A percentile compares a stretch with the other conserved stretches of the same genome.
phyloP scores from a whole-genome alignment of 2,797 vertebrate species.

The Gephyroberyx darwinii region DNA sequence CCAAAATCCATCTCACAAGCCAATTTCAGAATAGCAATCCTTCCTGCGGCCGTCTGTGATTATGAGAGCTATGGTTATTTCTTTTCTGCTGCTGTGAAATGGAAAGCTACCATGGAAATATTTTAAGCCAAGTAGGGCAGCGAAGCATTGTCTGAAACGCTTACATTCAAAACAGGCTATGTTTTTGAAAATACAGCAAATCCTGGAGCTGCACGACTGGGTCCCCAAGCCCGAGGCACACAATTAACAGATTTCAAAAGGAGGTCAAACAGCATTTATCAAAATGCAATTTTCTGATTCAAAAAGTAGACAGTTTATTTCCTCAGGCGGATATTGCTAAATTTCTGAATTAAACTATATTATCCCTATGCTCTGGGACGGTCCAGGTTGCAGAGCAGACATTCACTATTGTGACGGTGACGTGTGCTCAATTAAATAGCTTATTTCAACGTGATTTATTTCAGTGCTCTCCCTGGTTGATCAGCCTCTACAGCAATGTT shows the following conservation, averaged over 20 bases:
- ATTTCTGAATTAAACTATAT: not conserved
- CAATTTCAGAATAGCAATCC: not conserved
- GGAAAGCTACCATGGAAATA: slow-evolving; percentile 2
- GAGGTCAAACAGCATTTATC: slow-evolving; percentile 13
- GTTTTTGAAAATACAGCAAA: not conserved
- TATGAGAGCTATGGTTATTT: not conserved
- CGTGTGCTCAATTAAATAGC: not conserved
- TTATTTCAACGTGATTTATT: no score
- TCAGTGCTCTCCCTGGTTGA: no score
- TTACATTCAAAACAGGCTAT: not conserved
- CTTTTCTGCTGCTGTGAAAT: not conserved
- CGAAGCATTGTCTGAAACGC: not conserved
- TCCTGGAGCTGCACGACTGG: slow-evolving; percentile 2
- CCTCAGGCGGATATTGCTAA: not conserved
- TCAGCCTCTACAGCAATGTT: no score
- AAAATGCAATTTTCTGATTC: not conserved
- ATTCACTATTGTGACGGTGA: not conserved
- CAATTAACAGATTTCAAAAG: slow-evolving; percentile 1
- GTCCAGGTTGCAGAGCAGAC: not conserved
- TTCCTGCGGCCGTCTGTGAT: not conserved
- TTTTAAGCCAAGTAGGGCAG: slow-evolving; percentile 7
- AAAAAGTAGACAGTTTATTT: slow-evolving; percentile 2
- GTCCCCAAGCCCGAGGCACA: not conserved
- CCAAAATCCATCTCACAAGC: not conserved
- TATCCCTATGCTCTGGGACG: not conserved